Conservation (phyloP, 2,888 invertebrate genomes). For the Cerastis leucographa region DNA sequence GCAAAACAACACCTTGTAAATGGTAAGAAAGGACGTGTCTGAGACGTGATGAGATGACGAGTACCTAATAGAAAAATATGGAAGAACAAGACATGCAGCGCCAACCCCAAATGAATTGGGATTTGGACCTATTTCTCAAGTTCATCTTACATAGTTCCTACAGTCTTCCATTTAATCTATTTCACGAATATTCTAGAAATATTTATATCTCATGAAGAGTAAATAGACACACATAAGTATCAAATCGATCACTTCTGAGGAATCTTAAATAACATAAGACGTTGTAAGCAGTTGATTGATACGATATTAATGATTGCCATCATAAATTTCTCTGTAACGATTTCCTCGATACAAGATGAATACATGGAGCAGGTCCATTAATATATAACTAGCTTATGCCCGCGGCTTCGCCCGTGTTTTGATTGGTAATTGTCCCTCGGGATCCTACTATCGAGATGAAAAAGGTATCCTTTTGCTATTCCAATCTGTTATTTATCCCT, state of each 20-base stretch:
- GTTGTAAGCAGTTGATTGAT: conserved; percentile 49
- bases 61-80: no score
- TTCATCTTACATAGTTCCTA: neutral
- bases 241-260: conserved; percentile 19
- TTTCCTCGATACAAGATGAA: neutral
- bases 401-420: no score
- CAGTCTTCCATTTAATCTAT: neutral
- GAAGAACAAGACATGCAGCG: no score
- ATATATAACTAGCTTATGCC: no score
- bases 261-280: conserved; percentile 27
- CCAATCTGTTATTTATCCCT: no score
- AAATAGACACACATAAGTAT: conserved; percentile 5
- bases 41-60: no score
- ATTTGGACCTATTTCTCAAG: neutral
- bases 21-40: no score
- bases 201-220: neutral
- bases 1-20: no score
- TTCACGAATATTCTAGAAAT: neutral
- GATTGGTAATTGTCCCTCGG: no score
- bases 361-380: neutral
- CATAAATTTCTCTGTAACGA: conserved; percentile 44
- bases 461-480: no score
- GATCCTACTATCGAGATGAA: no score
- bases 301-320: conserved; percentile 48
- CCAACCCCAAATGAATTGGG: no score